Evolutionary conservation across 2,888 invertebrate species (phyloP), one percentile per base, ranked within the genome.

Genomic region (Sminthurinus aureus): DNA sequence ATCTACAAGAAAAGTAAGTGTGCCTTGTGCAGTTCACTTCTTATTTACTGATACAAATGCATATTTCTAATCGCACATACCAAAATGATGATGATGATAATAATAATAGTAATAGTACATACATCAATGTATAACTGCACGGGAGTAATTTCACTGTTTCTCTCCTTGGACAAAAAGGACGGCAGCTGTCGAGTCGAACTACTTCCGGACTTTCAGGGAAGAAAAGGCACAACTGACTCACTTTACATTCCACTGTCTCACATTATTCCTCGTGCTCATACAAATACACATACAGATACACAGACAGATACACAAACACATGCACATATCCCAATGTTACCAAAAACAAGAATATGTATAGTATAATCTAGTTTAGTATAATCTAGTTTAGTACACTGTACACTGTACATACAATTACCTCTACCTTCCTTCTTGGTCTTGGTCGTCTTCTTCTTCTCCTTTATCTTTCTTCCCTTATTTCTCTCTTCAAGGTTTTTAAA

Each of bases 171-270:
- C 13, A 51, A 64, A 78, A 78, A 78, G 64, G 78, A 78, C 78
- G 64, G 78, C 78, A 78, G 78, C 78, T 78, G 78, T 78, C 58
- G 18, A 75, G 50, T 20, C 78, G 58, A 20, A 64, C 78, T 78
- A 78, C 78, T 78, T 78, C 78, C 78, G 78, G 78, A 78, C 52
- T 76, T 38, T 38, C 18, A 13, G 58, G 38, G 75, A 75, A 76
- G 26, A 78, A 78, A 64, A 78, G 52, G 58, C 64, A 78, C 78
- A 78, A 78, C 78, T 78, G 78, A 64, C 78, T 78, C 78, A 64
- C 78, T 78, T 22, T 38, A 77, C 77, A 52, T 77, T 77, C 77
- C 77, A 52, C 69, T 69, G 69, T 69, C 69, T 69, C 69, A 20
- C 20, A 22, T 69, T 69, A n/a, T 69, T 69, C n/a, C 69, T 69